Conservation (phyloP, 2,113 vertebrate genomes). For the Balaenoptera acutorostrata region DNA sequence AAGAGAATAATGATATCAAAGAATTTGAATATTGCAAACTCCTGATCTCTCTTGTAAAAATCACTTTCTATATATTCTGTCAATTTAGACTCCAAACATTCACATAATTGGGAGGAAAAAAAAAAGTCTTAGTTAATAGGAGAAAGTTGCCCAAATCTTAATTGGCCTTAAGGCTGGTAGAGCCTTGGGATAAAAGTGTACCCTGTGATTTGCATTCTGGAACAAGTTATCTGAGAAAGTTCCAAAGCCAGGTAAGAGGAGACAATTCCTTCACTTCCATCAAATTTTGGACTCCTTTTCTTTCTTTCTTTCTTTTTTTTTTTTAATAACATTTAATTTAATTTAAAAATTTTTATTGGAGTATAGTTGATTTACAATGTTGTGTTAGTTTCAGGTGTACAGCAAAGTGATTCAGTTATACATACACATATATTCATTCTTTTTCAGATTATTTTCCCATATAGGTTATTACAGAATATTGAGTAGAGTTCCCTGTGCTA, state of each 20-base stretch:
- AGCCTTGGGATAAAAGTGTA: background rate
- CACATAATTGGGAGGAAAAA: background rate
- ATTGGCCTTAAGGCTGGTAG: background rate
- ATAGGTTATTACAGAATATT: background rate
- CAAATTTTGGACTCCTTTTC: background rate
- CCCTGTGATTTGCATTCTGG: background rate
- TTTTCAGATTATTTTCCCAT: background rate
- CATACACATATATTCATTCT: background rate
- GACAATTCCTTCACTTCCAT: background rate
- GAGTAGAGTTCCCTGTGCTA: no score
- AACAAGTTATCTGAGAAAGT: background rate
- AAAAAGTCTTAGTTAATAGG: background rate
- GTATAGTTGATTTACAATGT: background rate
- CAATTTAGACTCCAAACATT: background rate
- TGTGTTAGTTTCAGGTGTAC: background rate
- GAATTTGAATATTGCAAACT: background rate
- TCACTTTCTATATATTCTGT: background rate
- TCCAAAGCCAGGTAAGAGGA: background rate
- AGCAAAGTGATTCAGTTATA: background rate
- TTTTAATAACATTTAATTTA: no score
- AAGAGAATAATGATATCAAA: background rate
- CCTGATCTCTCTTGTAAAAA: background rate
- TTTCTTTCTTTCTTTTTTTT: background rate
- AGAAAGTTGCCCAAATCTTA: background rate
- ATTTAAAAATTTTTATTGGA: background rate